Conservation (phyloP, 2,113 vertebrate species). For the Falcunculus frontatus region DNA sequence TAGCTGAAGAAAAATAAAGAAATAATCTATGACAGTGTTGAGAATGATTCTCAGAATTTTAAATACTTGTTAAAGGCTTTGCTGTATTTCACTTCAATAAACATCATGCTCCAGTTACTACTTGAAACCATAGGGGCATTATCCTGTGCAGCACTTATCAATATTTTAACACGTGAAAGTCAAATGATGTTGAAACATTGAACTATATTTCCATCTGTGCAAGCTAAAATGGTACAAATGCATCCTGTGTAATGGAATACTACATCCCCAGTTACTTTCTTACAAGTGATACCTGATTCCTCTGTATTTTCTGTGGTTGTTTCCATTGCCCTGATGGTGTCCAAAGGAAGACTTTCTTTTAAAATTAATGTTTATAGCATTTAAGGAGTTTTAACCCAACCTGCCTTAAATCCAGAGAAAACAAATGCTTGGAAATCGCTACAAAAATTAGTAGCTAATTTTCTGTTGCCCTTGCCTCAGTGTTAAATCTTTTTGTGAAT, state of each 20-base stretch:
- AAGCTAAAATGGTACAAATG: conserved; percentile 79
- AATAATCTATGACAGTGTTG: conserved; percentile 51
- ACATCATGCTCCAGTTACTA: conserved; percentile 83
- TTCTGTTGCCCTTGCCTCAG: neutral
- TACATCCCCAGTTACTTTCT: conserved; percentile 79
- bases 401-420: conserved; percentile 64
- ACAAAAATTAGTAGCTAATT: conserved; percentile 17
- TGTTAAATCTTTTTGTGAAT: neutral
- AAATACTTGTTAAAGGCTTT: conserved; percentile 81
- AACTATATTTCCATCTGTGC: conserved; percentile 90
- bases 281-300: conserved; percentile 80
- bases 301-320: conserved; percentile 53
- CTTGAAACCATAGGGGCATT: conserved; percentile 74
- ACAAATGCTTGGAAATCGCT: neutral
- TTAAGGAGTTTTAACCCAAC: conserved; percentile 23
- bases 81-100: conserved; percentile 79
- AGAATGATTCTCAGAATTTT: conserved; percentile 74
- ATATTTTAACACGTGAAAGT: conserved; percentile 91
- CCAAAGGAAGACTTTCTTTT: conserved; percentile 68
- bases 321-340: conserved; percentile 64
- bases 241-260: conserved; percentile 82
- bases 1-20: conserved; percentile 39
- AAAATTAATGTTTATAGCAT: conserved; percentile 65
- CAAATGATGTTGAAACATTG: conserved; percentile 92
- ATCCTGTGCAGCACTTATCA: conserved; percentile 81